phyloP scores from a whole-genome alignment of 2,797 vertebrate species.

The Carduelis carduelis region DNA sequence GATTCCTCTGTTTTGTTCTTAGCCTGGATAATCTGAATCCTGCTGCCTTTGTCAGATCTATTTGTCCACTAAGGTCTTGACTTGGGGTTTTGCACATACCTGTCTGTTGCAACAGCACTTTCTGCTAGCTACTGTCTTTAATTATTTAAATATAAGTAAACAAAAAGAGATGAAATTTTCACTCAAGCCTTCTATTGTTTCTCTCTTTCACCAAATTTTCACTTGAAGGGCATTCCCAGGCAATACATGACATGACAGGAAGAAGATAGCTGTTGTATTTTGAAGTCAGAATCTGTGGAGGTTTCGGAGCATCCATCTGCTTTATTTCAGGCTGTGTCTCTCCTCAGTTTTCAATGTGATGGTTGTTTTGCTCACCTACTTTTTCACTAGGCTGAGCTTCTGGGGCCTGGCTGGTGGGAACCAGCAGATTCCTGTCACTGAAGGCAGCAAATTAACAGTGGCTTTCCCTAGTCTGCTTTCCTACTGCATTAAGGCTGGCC shows the following conservation, averaged over 20 bases:
- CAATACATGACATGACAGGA: not conserved
- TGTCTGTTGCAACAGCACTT: not conserved
- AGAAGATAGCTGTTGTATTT: not conserved
- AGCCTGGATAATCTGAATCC: not conserved
- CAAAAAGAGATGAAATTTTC: not conserved
- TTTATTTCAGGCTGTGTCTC: not conserved
- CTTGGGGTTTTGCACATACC: not conserved
- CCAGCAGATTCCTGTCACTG: not conserved
- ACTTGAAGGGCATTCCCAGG: not conserved
- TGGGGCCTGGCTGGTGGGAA: not conserved
- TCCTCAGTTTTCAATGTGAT: not conserved
- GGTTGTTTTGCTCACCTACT: not conserved
- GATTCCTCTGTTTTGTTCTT: not conserved
- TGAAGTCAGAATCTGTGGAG: not conserved
- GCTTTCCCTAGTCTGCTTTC: not conserved
- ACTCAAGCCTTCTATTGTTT: not conserved
- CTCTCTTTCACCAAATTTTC: not conserved
- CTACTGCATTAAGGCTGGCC: not conserved
- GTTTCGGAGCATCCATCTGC: not conserved
- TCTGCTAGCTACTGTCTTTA: not conserved
- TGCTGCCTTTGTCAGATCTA: not conserved
- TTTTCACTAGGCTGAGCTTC: not conserved
- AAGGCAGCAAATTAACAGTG: constrained; percentile 18
- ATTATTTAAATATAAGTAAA: not conserved
- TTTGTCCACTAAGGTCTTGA: not conserved